Conservation (phyloP, 2,888 invertebrate species). For the Morpho helenor region DNA sequence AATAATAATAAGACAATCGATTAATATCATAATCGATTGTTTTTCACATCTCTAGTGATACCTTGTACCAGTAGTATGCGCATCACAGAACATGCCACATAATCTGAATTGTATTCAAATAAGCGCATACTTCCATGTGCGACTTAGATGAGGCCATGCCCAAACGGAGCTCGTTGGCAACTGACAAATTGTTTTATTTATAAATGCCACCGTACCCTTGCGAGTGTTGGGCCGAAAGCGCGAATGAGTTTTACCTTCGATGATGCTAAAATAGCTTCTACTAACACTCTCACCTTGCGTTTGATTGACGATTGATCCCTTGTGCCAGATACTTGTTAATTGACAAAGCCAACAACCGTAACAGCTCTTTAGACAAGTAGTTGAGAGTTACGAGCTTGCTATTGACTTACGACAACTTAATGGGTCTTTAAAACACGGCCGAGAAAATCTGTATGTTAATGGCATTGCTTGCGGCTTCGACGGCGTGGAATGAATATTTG, state of each 20-base stretch:
- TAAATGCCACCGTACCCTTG: conserved; percentile 71
- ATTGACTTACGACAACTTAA: conserved; percentile 12
- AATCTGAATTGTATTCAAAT: conserved; percentile 32
- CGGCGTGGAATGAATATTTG: too few species aligned
- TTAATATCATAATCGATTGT: too few species aligned
- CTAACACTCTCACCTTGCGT: conserved; percentile 77
- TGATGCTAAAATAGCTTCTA: conserved; percentile 74
- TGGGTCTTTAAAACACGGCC: neutral
- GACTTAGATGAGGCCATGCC: conserved; percentile 31
- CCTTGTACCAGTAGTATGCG: conserved; percentile 17
- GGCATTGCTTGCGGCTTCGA: too few species aligned
- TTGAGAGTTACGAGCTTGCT: conserved; percentile 9
- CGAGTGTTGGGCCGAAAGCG: conserved; percentile 74
- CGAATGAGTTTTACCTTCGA: conserved; percentile 77
- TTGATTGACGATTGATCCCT: conserved; percentile 79
- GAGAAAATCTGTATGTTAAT: too few species aligned
- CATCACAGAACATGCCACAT: conserved; percentile 25
- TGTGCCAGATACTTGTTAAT: conserved; percentile 76
- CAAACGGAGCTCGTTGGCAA: conserved; percentile 52
- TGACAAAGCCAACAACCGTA: conserved; percentile 39
- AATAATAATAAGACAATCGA: too few species aligned
- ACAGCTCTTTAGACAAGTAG: conserved; percentile 16
- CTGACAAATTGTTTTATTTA: conserved; percentile 68
- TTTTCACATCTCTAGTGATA: neutral
- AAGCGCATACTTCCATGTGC: conserved; percentile 29